Base-by-base conservation (phyloP, 2,888 invertebrate species). In the Rotaria sp. region DNA sequence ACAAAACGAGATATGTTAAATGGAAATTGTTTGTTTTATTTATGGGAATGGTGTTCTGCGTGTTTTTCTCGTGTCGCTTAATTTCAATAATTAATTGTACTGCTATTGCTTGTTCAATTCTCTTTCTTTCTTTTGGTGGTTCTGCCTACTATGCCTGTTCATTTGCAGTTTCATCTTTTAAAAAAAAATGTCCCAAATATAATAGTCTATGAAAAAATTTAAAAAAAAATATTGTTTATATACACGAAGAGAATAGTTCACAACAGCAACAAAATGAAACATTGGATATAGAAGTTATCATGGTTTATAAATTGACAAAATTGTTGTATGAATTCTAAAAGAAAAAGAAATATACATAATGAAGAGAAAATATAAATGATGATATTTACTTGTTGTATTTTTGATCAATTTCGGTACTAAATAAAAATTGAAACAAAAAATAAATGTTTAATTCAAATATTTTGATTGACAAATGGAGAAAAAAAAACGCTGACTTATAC, bases 151-250 rank as follows among this genome's bases (percentile, higher is more conserved):
- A 35, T 67, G 67, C 67, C 35, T 67, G 67, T 67, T 67, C 35
- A 67, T 67, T 67, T 67, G 67, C 67, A 67, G 38, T 67, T 35
- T 67, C 67, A 67, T 67, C 67, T 38, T 67, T 57, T 67, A 35
- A 67, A 38, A 67, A 67, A 35, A 67, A 30, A 18, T 35, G 18
- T 21, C 67, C 67, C 67, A 35, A 67, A 67, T 67, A 67, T 67
- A 67, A 67, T 67, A 67, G 35, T 67, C 67, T 67, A 67, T 67
- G 67, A 67, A 67, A 15, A 35, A 67, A 67, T 21, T 21, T 52
- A 3, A 5, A 52, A 52, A 52, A 35, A 67, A 67, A 38, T 38
- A 55, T 10, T 26, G 55, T 55, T 67, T 30, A 67, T 21, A 35
- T 67, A 30, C 30, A 30, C 0, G 18, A 30, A 67, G 30, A 30